phyloP scores from a whole-genome alignment of 2,113 vertebrate genomes.

The Podarcis raffonei region DNA sequence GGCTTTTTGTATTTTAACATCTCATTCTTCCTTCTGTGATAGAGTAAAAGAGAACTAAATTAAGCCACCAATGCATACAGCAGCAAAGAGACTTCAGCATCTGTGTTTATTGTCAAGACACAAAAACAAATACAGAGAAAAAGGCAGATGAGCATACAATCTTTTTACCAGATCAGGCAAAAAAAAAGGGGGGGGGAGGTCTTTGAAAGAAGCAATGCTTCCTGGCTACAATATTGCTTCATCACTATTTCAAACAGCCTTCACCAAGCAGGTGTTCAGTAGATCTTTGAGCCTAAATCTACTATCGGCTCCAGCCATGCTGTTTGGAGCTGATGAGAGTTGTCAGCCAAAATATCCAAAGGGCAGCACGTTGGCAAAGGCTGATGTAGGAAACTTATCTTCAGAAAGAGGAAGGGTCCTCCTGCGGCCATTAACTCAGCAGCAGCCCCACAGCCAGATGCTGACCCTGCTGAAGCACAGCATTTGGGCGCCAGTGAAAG shows the following conservation, averaged over 20 bases:
- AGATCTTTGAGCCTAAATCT: no score
- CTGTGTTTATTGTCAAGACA: conserved; percentile 45
- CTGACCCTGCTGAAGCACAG: neutral
- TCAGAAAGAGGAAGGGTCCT: fast-evolving
- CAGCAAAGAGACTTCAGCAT: neutral
- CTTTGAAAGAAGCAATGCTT: neutral
- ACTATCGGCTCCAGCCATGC: no score
- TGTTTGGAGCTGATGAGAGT: no score
- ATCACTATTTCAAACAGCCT: neutral
- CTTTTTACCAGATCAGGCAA: neutral
- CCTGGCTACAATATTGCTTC: fast-evolving
- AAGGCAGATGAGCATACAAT: fast-evolving
- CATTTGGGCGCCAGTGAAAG: neutral
- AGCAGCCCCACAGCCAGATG: neutral
- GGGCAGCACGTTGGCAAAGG: no score
- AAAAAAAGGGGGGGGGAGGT: neutral
- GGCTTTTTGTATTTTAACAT: no score
- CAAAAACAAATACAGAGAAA: neutral
- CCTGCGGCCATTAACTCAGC: no score
- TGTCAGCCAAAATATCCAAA: no score
- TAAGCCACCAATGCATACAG: neutral
- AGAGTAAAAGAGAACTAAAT: neutral
- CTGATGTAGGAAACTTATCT: neutral
- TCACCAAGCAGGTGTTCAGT: no score
- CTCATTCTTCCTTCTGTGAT: no score